Evolutionary conservation across 2,888 invertebrate genomes (phyloP).

Genomic region (Volucella inanis): DNA sequence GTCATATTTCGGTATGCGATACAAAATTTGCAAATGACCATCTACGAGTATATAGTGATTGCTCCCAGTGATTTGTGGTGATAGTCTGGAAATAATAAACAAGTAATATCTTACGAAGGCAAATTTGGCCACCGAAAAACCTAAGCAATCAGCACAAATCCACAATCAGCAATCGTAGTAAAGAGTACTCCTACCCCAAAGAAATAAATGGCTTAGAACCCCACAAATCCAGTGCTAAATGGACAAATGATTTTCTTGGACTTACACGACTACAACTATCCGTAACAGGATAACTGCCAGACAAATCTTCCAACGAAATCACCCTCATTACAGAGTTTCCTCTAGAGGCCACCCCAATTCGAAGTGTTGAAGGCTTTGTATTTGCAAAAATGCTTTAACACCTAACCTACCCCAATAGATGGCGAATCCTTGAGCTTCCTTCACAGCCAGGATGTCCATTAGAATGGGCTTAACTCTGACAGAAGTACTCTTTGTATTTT

Average conservation of each 20-base stretch:
- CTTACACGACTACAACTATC: conserved; percentile 61
- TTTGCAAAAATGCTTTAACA: conserved; percentile 29
- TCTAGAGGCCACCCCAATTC: background rate
- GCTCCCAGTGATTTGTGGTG: conserved; percentile 51
- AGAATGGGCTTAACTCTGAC: conserved; percentile 39
- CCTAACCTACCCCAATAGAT: conserved; percentile 39
- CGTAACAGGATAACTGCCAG: conserved; percentile 71
- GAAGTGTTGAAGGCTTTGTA: conserved; percentile 65
- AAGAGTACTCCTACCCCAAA: background rate
- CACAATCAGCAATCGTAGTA: conserved; percentile 60
- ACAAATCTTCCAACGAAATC: conserved; percentile 71
- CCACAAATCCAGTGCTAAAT: conserved; percentile 71
- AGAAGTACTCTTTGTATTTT: conserved; percentile 64
- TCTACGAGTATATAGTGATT: conserved; percentile 61
- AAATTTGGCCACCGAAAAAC: conserved; percentile 12
- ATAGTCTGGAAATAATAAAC: conserved; percentile 64
- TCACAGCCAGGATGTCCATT: conserved; percentile 49
- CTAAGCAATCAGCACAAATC: background rate
- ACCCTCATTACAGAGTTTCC: conserved; percentile 68
- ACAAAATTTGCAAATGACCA: conserved; percentile 70
- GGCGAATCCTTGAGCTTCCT: background rate
- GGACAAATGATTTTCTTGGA: conserved; percentile 74
- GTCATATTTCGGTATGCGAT: conserved; percentile 64
- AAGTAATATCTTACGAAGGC: conserved; percentile 68
- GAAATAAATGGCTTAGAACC: conserved; percentile 54